Evolutionary conservation across 1,140 invertebrate genomes (phyloP), one percentile per base, ranked within the genome.

Genomic region (Periplaneta americana): DNA sequence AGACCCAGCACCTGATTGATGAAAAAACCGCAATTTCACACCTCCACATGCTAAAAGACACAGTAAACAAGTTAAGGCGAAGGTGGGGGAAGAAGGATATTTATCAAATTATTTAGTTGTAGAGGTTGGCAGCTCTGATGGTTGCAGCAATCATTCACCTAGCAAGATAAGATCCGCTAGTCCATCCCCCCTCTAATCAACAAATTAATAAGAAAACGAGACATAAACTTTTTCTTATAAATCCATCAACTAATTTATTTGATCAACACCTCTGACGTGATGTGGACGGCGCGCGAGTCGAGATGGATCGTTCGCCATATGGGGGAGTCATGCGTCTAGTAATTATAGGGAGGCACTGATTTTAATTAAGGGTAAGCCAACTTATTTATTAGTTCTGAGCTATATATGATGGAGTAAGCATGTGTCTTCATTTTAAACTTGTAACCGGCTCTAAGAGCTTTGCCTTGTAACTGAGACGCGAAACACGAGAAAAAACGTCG

Each of bases 321-420:
- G 37, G 66, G 22, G 48, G 48, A 66, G 48, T 66, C 48, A 28
- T 28, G 48, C 28, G 48, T 32, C 33, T 15, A 10, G 31, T 80
- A 80, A 80, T 80, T 80, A 80, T 39, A 80, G 79, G 79, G 34
- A 80, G 37, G 79, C 37, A 9, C 37, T 80, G 79, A 80, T 80
- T 80, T 66, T 80, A 80, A 80, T 80, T 80, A 80, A 48, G 39
- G 39, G 13, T 48, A 77, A 36, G 34, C 8, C 33, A 34, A 34
- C 22, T 78, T 78, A 78, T 78, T 78, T 78, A 78, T 78, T 78
- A 78, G 4, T 28, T 66, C 10, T 66, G 48, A 66, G 13, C 22
- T 66, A 28, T 66, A 66, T 28, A 66, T 66, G 48, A 48, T 48
- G n/a, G 2, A 28, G 22, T 57, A n/a, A 66, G 6, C n/a, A 66